Base-by-base conservation (phyloP, 2,113 vertebrate species). In the Caloenas nicobarica region DNA sequence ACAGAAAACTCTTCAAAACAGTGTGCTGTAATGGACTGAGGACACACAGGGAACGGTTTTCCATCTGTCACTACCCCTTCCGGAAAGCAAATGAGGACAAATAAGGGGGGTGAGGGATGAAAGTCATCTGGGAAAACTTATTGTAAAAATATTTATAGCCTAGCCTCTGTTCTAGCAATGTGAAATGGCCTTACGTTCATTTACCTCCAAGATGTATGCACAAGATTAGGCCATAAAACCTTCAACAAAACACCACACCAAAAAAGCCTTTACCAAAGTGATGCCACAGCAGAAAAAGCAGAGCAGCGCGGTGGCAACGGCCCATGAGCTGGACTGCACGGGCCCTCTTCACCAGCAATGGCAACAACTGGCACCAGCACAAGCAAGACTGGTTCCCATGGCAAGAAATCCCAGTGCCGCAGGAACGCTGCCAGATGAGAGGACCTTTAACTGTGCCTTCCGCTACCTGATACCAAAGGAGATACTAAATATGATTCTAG, bases 1-100 rank as follows among this genome's bases (percentile, higher is more conserved):
- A 25, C 36, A 58, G 84, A 91, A 86, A 93, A 81, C 31, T 38
- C 80, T n/a, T 73, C 51, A 58, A 34, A 85, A 64, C 38, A 51
- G 53, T 34, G 29, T 0, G 0, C 13, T 78, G 57, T 33, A 70
- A 83, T n/a, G 66, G 50, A 65, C 54, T n/a, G 38, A 69, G 73
- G 44, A 76, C 48, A 82, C 2, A 11, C 1, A 2, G 50, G 44
- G 44, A 87, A 56, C 31, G 46, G 48, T 33, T 57, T 68, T 74
- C 73, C 64, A 74, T 62, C 66, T 79, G 81, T 23, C 78, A 46
- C 36, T 74, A n/a, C 11, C 15, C 56, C 19, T 87, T 65, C 79
- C 76, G 88, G 62, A 82, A 66, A 82, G 73, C 26, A 80, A 76
- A 64, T 66, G 19, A 50, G 26, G 31, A 36, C 36, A 74, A 68